Evolutionary conservation across 1,140 invertebrate species (phyloP).

Genomic region (Tenebrio molitor): DNA sequence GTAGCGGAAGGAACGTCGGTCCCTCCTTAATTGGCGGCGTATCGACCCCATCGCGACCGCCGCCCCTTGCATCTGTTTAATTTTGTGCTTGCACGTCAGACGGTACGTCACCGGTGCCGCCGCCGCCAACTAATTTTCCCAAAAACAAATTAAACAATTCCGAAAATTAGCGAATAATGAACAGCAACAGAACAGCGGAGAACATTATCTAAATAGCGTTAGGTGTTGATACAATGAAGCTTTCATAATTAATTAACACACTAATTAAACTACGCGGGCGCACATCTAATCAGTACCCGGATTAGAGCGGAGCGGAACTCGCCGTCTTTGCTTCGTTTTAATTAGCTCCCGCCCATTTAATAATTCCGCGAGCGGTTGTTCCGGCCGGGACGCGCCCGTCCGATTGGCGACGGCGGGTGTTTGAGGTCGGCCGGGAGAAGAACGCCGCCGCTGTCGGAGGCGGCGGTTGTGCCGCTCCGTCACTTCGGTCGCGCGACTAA

Average conservation of each 20-base stretch:
- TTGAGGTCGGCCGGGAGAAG: too few species aligned
- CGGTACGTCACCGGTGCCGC: neutral
- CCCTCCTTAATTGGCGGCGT: too few species aligned
- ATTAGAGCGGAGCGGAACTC: slow-evolving; percentile 56
- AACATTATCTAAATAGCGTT: slow-evolving; percentile 62
- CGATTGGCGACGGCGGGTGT: neutral
- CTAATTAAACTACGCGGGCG: slow-evolving; percentile 65
- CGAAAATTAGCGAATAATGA: slow-evolving; percentile 55
- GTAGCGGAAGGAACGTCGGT: too few species aligned
- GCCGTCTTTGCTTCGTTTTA: slow-evolving; percentile 1
- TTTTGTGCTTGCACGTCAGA: neutral
- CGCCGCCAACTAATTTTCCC: slow-evolving; percentile 56
- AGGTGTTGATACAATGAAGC: slow-evolving; percentile 63
- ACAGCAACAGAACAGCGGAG: slow-evolving; percentile 45
- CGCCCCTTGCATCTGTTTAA: too few species aligned
- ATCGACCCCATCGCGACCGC: too few species aligned
- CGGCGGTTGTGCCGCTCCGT: slow-evolving; percentile 43
- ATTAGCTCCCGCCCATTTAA: slow-evolving; percentile 34
- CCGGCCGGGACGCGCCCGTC: neutral
- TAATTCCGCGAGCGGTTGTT: slow-evolving; percentile 3
- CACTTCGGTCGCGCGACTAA: slow-evolving; percentile 15
- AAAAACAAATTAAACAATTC: slow-evolving; percentile 59
- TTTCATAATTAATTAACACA: slow-evolving; percentile 65
- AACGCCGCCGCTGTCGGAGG: too few species aligned
- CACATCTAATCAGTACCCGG: slow-evolving; percentile 62